Conservation (phyloP, 1,140 invertebrate genomes). For the Cyphomyrmex costatus region DNA sequence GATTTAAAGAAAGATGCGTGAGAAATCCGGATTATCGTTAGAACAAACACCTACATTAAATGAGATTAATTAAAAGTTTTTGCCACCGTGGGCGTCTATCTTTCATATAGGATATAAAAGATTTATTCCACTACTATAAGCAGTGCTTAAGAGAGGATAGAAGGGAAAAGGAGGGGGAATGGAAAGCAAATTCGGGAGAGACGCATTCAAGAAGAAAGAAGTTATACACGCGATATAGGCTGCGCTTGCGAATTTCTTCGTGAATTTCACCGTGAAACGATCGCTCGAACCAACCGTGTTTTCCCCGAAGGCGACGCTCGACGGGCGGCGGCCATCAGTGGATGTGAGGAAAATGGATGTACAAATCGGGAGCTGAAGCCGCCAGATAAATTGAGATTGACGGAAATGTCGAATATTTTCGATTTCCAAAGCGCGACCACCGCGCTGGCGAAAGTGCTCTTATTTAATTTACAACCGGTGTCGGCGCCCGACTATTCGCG, state of each 20-base stretch:
- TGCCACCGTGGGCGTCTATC: conserved; percentile 3
- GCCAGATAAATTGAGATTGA: conserved; percentile 64
- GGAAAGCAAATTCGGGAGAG: not conserved
- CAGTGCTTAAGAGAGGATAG: no score
- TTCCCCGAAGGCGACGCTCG: conserved; percentile 55
- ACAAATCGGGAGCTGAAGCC: conserved; percentile 43
- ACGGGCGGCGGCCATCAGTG: conserved; percentile 36
- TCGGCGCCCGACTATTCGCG: conserved; percentile 38
- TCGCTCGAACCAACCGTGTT: conserved; percentile 47
- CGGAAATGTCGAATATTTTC: conserved; percentile 67
- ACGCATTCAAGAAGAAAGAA: conserved; percentile 6
- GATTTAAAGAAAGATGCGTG: conserved; percentile 13
- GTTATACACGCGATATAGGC: conserved; percentile 21
- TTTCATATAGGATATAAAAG: no score
- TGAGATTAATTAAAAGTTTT: conserved; percentile 64
- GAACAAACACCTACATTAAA: conserved; percentile 53
- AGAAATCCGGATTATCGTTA: conserved; percentile 56
- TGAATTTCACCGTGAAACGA: conserved; percentile 59
- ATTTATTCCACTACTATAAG: no score
- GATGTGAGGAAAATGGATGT: conserved; percentile 62
- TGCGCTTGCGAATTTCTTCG: conserved; percentile 23
- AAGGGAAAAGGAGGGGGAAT: not conserved
- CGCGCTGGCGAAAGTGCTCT: conserved; percentile 60
- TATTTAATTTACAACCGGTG: conserved; percentile 61
- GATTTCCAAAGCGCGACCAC: conserved; percentile 21